Conservation (phyloP, 1,140 invertebrate genomes). For the Liolophura sinensis region DNA sequence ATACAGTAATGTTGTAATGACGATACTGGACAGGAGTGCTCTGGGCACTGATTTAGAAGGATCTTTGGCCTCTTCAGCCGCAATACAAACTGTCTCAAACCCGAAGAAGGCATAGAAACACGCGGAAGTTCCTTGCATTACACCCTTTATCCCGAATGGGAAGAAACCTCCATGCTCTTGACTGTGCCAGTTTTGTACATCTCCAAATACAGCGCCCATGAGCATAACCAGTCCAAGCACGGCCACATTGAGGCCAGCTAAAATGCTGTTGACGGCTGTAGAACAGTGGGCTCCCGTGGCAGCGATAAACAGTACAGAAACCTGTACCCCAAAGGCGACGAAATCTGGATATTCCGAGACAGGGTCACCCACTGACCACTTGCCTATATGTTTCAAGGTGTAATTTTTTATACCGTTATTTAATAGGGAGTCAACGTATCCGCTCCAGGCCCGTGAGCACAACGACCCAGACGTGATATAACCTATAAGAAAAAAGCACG, state of each 20-base stretch:
- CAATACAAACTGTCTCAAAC: conserved; percentile 77
- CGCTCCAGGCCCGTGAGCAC: conserved; percentile 49
- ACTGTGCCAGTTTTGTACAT: conserved; percentile 23
- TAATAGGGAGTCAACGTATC: conserved; percentile 45
- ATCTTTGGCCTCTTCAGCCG: conserved; percentile 79
- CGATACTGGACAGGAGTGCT: conserved; percentile 36
- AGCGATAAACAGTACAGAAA: conserved; percentile 33
- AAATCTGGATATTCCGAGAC: conserved; percentile 27
- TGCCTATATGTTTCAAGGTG: conserved; percentile 44
- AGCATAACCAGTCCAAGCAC: conserved; percentile 47
- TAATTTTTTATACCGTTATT: conserved; percentile 35
- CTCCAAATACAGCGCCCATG: conserved; percentile 66
- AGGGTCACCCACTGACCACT: conserved; percentile 16
- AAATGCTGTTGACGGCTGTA: conserved; percentile 28
- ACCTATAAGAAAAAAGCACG: conserved; percentile 14
- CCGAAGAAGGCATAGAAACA: conserved; percentile 53
- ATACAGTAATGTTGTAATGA: conserved; percentile 44
- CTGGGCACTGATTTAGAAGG: conserved; percentile 41
- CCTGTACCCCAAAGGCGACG: conserved; percentile 24
- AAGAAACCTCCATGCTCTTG: conserved; percentile 39
- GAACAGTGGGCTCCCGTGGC: conserved; percentile 34
- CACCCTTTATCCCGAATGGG: conserved; percentile 37
- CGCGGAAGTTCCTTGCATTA: conserved; percentile 35
- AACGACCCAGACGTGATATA: conserved; percentile 68
- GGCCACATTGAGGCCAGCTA: conserved; percentile 24